Base-by-base conservation (phyloP, 2,888 invertebrate species). In the Parnassius apollo region DNA sequence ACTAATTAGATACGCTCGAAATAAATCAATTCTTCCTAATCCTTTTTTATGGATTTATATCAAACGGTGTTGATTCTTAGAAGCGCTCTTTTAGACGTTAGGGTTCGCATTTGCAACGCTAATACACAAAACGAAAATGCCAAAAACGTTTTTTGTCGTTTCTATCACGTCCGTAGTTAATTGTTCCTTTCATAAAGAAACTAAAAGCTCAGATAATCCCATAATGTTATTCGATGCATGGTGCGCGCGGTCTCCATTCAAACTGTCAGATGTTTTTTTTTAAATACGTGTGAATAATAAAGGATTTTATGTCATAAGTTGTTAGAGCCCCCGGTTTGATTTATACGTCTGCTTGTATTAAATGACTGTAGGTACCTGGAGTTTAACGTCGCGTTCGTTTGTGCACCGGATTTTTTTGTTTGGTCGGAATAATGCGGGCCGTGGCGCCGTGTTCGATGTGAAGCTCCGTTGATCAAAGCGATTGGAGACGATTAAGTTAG, bases 241-340 rank as follows among this genome's bases (percentile, higher is more conserved):
- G 76, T 76, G 73, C 75, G 72, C 66, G 59, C 45, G 48, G 59
- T 49, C 66, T 68, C 76, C 74, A 76, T 78, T 76, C 73, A 74
- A 55, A 61, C 46, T 64, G 62, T 56, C 56, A 69, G 67, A 65
- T 76, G 80, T 84, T 83, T 82, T 82, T 78, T 67, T 63, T 70
- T 71, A 64, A 49, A 49, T 67, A 62, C 77, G 80, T 81, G 83
- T 84, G 86, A 85, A 87, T 86, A 85, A 84, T 85, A 88, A 87
- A 87, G 83, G 82, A 86, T 81, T 88, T 87, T 82, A 84, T 87
- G 86, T 88, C 89, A 89, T 85, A 84, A 85, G 86, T 80, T 83
- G 83, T 87, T 85, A 83, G 80, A 76, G 78, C 59, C 70, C 74
- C 72, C 74, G 72, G 71, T 82, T 85, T 90, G 89, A 88, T 87